Conservation (phyloP, 2,888 invertebrate genomes). For the Eristalinus aeneus region DNA sequence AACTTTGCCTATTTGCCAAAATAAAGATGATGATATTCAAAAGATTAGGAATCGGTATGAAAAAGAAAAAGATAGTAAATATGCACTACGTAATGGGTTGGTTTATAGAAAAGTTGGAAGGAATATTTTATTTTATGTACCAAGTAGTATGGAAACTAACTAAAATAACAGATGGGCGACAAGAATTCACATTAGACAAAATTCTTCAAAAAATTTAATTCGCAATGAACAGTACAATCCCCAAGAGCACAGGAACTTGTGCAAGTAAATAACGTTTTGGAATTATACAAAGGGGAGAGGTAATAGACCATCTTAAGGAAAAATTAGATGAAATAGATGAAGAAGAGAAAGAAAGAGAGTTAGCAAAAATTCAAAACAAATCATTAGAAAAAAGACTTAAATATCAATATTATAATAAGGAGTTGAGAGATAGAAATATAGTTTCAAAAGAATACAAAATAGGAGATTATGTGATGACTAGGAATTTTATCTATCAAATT, state of each 20-base stretch:
- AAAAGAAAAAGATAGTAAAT: slow-evolving; percentile 34
- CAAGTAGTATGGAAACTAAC: slow-evolving; percentile 28
- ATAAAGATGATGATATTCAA: slow-evolving; percentile 19
- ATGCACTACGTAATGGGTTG: slow-evolving; percentile 61
- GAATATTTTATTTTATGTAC: slow-evolving; percentile 48
- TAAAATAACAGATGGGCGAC: slow-evolving; percentile 22
- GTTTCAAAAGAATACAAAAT: background rate
- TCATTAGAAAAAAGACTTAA: no score
- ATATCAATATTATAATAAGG: background rate
- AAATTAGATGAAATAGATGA: background rate
- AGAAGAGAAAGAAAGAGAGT: background rate
- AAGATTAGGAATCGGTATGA: slow-evolving; percentile 10
- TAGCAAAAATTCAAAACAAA: no score
- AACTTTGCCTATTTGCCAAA: background rate
- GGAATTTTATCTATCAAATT: background rate
- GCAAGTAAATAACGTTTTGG: slow-evolving; percentile 2
- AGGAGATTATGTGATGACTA: background rate
- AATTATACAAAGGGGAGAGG: background rate
- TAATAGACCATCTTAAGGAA: background rate
- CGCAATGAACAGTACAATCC: slow-evolving; percentile 1
- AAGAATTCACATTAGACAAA: slow-evolving; percentile 10
- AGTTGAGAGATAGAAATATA: background rate
- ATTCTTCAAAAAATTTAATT: background rate
- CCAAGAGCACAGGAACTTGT: background rate
- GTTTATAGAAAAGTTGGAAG: slow-evolving; percentile 45